Evolutionary conservation across 2,888 invertebrate species (phyloP).

Genomic region (Cantharis rufa): DNA sequence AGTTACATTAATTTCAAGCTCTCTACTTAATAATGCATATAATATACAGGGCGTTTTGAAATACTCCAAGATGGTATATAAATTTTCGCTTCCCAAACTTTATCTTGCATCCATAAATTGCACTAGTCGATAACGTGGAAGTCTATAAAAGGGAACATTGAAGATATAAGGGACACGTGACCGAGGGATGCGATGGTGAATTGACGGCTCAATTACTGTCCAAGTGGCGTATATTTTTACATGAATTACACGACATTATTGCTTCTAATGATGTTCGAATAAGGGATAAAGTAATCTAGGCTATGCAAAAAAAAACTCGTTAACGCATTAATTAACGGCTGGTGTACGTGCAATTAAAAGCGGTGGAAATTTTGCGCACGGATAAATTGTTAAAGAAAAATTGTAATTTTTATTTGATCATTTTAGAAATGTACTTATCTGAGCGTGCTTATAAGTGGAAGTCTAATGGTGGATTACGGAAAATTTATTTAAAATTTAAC

Average conservation of each 20-base stretch:
- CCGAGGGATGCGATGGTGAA: constrained; percentile 34
- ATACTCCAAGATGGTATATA: neutral
- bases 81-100: neutral
- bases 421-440: neutral
- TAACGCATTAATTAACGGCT: neutral
- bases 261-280: constrained; percentile 34
- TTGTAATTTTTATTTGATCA: neutral
- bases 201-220: constrained; percentile 43
- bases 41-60: neutral
- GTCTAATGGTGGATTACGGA: no score
- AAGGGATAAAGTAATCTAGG: neutral
- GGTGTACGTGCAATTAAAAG: neutral
- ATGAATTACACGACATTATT: constrained; percentile 33
- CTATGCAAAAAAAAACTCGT: neutral
- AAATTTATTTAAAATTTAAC: no score
- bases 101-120: no score
- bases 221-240: constrained; percentile 32
- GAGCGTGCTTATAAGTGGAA: neutral
- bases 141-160: neutral
- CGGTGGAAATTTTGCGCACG: neutral
- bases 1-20: neutral
- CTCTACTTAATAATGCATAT: neutral
- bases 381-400: neutral
- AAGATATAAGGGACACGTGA: constrained; percentile 16
- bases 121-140: neutral